Evolutionary conservation across 2,797 vertebrate genomes (phyloP).

Genomic region (Falco novaeseelandiae): DNA sequence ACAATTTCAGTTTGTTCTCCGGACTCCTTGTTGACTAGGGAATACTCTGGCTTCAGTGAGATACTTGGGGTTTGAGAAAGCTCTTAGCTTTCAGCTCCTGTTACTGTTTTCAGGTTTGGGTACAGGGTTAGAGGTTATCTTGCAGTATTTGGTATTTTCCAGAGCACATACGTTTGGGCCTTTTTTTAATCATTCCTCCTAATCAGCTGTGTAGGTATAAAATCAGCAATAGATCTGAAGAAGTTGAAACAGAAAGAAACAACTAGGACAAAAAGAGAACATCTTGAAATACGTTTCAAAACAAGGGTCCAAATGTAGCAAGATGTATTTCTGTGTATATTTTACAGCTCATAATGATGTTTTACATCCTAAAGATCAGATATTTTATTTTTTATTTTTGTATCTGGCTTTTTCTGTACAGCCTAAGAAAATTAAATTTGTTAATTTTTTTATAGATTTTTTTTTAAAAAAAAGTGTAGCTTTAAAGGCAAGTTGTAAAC

Average conservation of each 20-base stretch:
- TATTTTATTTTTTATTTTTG: neutral
- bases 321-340: neutral
- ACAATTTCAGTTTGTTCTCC: neutral
- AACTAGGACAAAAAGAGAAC: neutral
- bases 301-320: accelerated
- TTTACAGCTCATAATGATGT: neutral
- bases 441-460: neutral
- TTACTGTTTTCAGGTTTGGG: neutral
- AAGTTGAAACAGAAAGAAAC: neutral
- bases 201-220: neutral
- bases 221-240: neutral
- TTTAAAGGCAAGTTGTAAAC: neutral
- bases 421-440: neutral
- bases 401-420: neutral
- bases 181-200: neutral
- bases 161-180: neutral
- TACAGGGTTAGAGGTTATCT: neutral
- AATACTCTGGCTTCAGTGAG: neutral
- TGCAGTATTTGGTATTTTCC: neutral
- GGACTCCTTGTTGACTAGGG: neutral
- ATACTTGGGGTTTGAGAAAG: neutral
- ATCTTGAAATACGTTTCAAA: neutral
- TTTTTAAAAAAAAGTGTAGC: neutral
- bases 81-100: neutral
- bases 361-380: neutral